A percentile compares a stretch with the other conserved stretches of the same genome.
Conservation (phyloP, 2,888 invertebrate species). For the Tinea pellionella region DNA sequence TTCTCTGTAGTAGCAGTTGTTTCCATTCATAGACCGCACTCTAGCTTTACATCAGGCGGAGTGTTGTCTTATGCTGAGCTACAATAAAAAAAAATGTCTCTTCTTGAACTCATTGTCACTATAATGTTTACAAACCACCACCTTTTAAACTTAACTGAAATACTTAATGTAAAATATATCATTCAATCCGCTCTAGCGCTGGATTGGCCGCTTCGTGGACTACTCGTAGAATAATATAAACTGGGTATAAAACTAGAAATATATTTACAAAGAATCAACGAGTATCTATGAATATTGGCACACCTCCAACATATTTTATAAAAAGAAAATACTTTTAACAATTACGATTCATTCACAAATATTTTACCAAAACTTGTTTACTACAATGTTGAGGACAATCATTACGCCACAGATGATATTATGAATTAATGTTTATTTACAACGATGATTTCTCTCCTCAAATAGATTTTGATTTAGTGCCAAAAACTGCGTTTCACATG, state of each 20-base stretch:
- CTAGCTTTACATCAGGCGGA: no score
- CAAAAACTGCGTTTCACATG: background rate
- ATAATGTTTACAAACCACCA: no score
- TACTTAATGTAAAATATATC: no score
- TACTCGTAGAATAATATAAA: no score
- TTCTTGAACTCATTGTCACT: no score
- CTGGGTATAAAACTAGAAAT: background rate
- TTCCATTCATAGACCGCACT: no score
- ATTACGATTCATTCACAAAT: background rate
- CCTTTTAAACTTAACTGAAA: no score
- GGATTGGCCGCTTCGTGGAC: no score
- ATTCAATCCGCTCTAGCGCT: no score
- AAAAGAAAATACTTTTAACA: background rate
- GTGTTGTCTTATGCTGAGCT: no score
- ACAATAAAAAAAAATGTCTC: no score
- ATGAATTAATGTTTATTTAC: conserved; percentile 11
- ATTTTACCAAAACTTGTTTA: background rate
- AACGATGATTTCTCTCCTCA: background rate
- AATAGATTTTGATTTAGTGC: conserved; percentile 13
- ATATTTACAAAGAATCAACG: background rate
- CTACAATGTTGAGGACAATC: background rate
- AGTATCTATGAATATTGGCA: background rate
- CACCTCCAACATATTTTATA: background rate
- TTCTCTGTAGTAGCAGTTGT: no score
- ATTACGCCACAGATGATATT: background rate